Conservation (phyloP, 2,113 vertebrate species). For the Melanerpes formicivorus region DNA sequence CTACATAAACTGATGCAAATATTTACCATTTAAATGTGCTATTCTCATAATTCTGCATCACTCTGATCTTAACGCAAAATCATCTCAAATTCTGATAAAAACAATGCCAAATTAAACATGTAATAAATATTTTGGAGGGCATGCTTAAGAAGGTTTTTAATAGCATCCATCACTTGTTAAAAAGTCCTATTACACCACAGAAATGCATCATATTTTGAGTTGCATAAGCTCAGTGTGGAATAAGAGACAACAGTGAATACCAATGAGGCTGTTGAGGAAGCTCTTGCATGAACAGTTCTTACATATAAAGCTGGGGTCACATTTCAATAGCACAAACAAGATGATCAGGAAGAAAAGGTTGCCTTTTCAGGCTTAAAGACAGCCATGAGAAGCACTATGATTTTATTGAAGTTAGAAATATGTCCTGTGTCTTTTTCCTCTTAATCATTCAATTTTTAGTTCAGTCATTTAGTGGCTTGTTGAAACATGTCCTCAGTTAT, state of each 20-base stretch:
- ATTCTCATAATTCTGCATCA: not conserved
- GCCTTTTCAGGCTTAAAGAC: not conserved
- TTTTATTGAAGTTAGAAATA: not conserved
- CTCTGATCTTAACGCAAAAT: not conserved
- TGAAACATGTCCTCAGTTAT: constrained; percentile 1
- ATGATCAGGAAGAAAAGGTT: not conserved
- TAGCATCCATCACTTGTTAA: not conserved
- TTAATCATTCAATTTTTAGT: constrained; percentile 13
- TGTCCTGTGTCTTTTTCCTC: not conserved
- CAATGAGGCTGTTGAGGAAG: not conserved
- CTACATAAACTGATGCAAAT: not conserved
- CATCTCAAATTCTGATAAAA: not conserved
- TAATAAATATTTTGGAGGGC: not conserved
- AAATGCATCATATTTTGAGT: not conserved
- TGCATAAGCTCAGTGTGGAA: not conserved
- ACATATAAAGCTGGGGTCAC: not conserved
- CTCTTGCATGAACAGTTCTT: not conserved
- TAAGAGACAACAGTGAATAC: not conserved
- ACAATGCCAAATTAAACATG: not conserved
- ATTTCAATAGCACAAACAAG: not conserved
- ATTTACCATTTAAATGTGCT: not conserved
- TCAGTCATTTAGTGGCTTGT: not conserved
- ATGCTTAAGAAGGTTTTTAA: not conserved
- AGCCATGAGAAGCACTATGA: not conserved
- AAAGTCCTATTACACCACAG: not conserved